Base-by-base conservation (phyloP, 2,888 invertebrate species). In the Dastarcus helophoroides region DNA sequence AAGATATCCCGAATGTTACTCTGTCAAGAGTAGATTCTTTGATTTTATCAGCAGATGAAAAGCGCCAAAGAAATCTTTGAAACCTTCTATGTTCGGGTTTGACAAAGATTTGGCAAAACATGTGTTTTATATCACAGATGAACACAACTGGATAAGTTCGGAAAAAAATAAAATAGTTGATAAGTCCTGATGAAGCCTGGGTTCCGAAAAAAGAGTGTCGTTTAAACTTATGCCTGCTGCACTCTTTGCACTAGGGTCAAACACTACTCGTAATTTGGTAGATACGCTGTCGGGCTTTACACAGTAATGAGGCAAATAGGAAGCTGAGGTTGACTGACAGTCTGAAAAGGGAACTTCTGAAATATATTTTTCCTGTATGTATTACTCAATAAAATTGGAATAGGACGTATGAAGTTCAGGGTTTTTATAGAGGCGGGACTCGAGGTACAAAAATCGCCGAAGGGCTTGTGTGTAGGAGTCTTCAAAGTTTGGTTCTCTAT, bases 11-110 rank as follows among this genome's bases (percentile, higher is more conserved):
- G n/a, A n/a, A n/a, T n/a, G n/a, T n/a, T n/a, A n/a, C n/a, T n/a
- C n/a, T n/a, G n/a, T n/a, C n/a, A n/a, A n/a, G n/a, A n/a, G n/a
- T 7, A 36, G 33, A 46, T 25, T 21, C 25, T 22, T 32, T 8
- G 5, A 46, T 21, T n/a, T 22, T 17, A 7, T 36, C 22, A 5
- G 25, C 13, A 6, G 35, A 16, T 10, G 31, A 16, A 17, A 26
- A 26, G 9, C 40, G 11, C 40, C 43, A 45, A 13, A 46, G 10
- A 26, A 42, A 41, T 21, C 25, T 34, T 29, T 50, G 42, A 37
- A 25, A 39, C 6, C 31, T 8, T 5, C 37, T 29, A 25, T 39
- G 32, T 14, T 23, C 30, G 7, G 22, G 22, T 8, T 17, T n/a
- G 12, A 42, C 28, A 14, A 32, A 19, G 10, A 44, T 44, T 22